Base-by-base conservation (phyloP, 2,888 invertebrate genomes). In the Trissolcus japonicus region DNA sequence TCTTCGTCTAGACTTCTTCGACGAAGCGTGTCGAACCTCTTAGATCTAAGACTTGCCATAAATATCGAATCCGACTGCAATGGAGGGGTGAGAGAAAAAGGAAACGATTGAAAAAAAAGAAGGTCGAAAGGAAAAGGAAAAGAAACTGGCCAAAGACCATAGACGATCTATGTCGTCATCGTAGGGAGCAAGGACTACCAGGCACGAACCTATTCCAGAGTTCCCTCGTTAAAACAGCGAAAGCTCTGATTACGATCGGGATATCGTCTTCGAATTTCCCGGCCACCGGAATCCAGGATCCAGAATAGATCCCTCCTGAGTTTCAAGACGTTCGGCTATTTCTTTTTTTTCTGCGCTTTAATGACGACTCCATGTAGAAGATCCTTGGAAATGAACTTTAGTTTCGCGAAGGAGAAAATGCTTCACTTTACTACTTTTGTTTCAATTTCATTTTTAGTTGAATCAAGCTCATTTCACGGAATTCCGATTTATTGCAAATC, bases 11-110 rank as follows among this genome's bases (percentile, higher is more conserved):
- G 56, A 65, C 67, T 75, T 77, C 65, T 78, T 79, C 77, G 77
- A 78, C 76, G 76, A 79, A 80, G 68, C 79, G 80, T 80, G 81
- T 84, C 81, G 82, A 83, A 82, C 80, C 82, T 82, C 81, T 79
- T 79, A 78, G 80, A 78, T 83, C 83, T 83, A 83, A 85, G 83
- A 82, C 84, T 85, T 82, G 85, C 86, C 88, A 88, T 88, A 88
- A 88, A 88, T 88, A 88, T 88, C 84, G 83, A 73, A 84, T 83
- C 84, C 84, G 88, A 86, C 86, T 83, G 84, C 85, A 50, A n/a
- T 46, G 55, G 55, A 53, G 69, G 76, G 55, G 60, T 17, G 60
- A 59, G 65, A 61, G 61, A 61, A 59, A 61, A 63, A 59, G 60
- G 53, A 67, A 60, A 62, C 56, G 35, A 63, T 14, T 50, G 62